Percentiles rank a stretch among this genome's conserved stretches.
Conservation (phyloP, 2,888 invertebrate genomes). For the Sturmia bella region DNA sequence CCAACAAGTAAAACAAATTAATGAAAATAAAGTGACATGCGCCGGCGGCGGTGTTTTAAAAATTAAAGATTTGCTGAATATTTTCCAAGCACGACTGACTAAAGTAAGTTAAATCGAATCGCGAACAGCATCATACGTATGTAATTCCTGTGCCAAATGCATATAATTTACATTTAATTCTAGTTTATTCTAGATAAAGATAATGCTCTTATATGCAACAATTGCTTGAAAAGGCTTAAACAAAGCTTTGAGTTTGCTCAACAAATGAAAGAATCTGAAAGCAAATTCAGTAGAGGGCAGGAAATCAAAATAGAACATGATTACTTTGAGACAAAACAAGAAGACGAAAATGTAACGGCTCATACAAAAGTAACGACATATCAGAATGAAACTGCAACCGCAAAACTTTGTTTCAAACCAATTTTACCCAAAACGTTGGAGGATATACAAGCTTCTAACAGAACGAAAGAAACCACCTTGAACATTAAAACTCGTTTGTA, state of each 20-base stretch:
- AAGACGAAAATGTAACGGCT: not conserved
- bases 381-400: not conserved
- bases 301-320: conserved; percentile 51
- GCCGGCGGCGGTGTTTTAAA: conserved; percentile 9
- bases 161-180: not conserved
- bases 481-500: conserved; percentile 63
- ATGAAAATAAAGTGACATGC: conserved; percentile 29
- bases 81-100: conserved; percentile 48
- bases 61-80: conserved; percentile 44
- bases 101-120: conserved; percentile 37
- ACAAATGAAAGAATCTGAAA: conserved; percentile 44
- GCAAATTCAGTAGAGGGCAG: conserved; percentile 7
- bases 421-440: conserved; percentile 45
- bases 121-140: not conserved
- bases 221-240: conserved; percentile 50
- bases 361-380: not conserved
- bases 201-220: conserved; percentile 44
- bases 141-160: not conserved
- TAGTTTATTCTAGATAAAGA: conserved; percentile 29
- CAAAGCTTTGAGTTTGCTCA: conserved; percentile 60
- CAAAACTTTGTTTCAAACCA: conserved; percentile 1
- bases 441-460: not conserved
- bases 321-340: conserved; percentile 16
- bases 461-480: not conserved
- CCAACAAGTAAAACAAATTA: conserved; percentile 28